Conservation (phyloP, 1,140 invertebrate genomes). For the Bombus waltoni region DNA sequence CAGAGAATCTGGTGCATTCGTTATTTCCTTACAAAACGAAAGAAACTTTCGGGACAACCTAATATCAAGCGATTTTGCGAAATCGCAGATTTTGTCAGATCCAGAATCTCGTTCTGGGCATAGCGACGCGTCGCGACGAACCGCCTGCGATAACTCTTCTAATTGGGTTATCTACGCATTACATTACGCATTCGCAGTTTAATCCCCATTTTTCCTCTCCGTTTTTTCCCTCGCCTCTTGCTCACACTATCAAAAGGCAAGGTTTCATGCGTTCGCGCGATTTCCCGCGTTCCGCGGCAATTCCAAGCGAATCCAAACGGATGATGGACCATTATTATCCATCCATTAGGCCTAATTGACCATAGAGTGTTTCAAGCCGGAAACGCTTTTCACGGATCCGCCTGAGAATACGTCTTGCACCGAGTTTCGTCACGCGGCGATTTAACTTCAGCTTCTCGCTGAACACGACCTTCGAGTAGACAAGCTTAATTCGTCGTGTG, state of each 20-base stretch:
- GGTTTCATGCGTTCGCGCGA: background rate
- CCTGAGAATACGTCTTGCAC: background rate
- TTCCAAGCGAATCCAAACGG: conserved; percentile 21
- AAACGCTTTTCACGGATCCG: conserved; percentile 35
- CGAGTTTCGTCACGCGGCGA: conserved; percentile 3
- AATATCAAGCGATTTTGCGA: background rate
- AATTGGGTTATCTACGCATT: conserved; percentile 48
- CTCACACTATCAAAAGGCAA: background rate
- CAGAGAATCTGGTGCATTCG: too few relatives aligned
- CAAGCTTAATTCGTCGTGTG: background rate
- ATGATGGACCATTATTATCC: conserved; percentile 41
- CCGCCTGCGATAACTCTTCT: conserved; percentile 39
- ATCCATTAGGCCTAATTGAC: conserved; percentile 34
- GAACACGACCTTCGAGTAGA: background rate
- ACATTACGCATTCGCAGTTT: conserved; percentile 27
- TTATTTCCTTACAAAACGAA: too few relatives aligned
- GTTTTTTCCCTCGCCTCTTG: background rate
- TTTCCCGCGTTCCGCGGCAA: background rate
- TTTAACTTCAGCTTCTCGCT: background rate
- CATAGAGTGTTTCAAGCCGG: conserved; percentile 23
- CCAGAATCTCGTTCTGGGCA: background rate
- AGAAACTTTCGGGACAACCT: background rate
- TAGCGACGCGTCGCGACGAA: conserved; percentile 5
- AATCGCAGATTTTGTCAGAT: conserved; percentile 19
- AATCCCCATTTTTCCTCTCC: conserved; percentile 1